phyloP scores from a whole-genome alignment of 2,888 invertebrate species.

The Pachycephus smyrnensis region DNA sequence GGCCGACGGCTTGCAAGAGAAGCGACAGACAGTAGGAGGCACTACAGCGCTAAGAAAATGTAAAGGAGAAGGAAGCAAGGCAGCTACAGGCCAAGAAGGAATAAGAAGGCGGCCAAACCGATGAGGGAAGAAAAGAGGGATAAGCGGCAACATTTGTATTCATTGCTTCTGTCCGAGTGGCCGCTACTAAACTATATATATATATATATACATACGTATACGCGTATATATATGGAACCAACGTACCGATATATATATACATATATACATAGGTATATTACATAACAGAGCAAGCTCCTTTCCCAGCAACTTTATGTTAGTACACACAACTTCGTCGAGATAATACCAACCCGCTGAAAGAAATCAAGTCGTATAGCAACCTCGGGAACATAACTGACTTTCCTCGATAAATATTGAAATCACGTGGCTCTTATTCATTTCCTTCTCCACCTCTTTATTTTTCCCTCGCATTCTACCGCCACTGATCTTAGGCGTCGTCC shows the following conservation, averaged over 20 bases:
- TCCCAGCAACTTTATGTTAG: too few species aligned
- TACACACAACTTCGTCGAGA: conserved; percentile 1
- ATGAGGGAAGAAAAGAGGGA: conserved; percentile 16
- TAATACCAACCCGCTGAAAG: background rate
- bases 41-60: background rate
- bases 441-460: background rate
- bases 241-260: too few species aligned
- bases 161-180: conserved; percentile 25
- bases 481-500: too few species aligned
- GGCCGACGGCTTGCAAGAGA: conserved; percentile 24
- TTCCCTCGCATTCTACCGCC: background rate
- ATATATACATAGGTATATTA: too few species aligned
- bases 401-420: conserved; percentile 5
- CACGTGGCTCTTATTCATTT: background rate
- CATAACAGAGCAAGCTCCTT: too few species aligned
- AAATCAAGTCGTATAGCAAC: conserved; percentile 2
- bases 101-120: background rate
- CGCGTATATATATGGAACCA: too few species aligned
- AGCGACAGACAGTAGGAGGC: conserved; percentile 22
- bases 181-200: background rate
- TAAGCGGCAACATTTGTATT: conserved; percentile 23
- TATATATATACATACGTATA: background rate
- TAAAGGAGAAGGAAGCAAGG: too few species aligned
- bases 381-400: background rate
- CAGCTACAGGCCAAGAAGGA: background rate